Evolutionary conservation across 2,888 invertebrate genomes (phyloP).

Genomic region (Lymantria dispar): DNA sequence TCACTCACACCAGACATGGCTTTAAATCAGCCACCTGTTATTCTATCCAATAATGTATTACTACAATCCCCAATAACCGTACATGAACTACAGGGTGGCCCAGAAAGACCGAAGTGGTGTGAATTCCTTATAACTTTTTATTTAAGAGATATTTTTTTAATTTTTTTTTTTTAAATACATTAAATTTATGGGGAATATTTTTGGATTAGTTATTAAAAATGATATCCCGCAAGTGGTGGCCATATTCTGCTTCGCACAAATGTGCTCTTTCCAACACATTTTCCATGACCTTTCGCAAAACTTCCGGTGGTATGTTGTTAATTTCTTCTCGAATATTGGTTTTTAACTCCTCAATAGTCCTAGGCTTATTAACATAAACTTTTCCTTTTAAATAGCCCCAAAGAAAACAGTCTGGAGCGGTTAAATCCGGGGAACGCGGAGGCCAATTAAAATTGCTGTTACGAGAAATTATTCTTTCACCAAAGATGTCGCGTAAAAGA

Average conservation of each 20-base stretch:
- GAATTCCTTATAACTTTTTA: neutral
- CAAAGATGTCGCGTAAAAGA: neutral
- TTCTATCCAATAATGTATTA: no score
- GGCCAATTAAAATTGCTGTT: constrained; percentile 4
- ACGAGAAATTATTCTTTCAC: neutral
- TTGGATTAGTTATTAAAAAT: neutral
- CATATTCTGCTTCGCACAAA: neutral
- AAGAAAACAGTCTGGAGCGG: constrained; percentile 5
- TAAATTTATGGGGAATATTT: neutral
- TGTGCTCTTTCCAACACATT: neutral
- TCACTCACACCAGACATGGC: no score
- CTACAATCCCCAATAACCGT: no score
- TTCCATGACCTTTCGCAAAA: neutral
- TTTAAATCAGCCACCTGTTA: no score
- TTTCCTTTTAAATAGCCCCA: constrained; percentile 7
- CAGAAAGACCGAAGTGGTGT: neutral
- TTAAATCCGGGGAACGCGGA: constrained; percentile 2
- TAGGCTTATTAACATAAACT: constrained; percentile 2
- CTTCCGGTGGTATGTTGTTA: neutral
- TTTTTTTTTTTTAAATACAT: neutral
- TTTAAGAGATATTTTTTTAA: neutral
- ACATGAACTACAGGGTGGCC: neutral
- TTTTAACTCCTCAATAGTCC: neutral
- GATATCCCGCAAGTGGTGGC: neutral
- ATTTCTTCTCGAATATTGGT: neutral